Evolutionary conservation across 2,888 invertebrate species (phyloP).

Genomic region (Ischnus inquisitorius): DNA sequence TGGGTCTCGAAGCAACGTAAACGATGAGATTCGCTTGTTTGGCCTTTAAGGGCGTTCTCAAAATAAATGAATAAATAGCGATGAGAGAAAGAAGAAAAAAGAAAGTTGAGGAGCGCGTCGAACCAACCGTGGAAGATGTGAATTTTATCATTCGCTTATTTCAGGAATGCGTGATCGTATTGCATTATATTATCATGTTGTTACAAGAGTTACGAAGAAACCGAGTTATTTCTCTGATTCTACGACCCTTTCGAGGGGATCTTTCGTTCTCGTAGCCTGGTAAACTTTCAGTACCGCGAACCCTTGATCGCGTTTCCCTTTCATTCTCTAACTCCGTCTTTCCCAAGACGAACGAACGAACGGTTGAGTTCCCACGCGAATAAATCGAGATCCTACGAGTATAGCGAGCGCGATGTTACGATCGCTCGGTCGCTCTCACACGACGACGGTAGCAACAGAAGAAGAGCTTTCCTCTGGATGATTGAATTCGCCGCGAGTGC

Average conservation of each 20-base stretch:
- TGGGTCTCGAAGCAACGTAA: not conserved
- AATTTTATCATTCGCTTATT: not conserved
- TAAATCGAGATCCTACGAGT: constrained; percentile 51
- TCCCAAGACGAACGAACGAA: constrained; percentile 33
- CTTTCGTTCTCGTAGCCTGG: constrained; percentile 1
- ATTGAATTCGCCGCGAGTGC: constrained; percentile 68
- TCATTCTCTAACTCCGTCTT: constrained; percentile 1
- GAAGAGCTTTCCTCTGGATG: constrained; percentile 61
- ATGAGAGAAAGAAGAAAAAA: not conserved
- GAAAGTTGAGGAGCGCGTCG: not conserved
- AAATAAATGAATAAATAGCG: not conserved
- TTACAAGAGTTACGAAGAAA: not conserved
- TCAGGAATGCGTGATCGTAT: not conserved
- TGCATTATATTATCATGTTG: constrained; percentile 2
- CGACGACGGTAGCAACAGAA: constrained; percentile 31
- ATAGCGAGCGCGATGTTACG: constrained; percentile 25
- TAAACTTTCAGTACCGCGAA: constrained; percentile 1
- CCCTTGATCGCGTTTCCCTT: constrained; percentile 5
- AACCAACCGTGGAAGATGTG: not conserved
- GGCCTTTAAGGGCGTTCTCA: not conserved
- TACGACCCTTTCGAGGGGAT: not conserved
- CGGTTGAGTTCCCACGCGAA: constrained; percentile 62
- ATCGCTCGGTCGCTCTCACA: constrained; percentile 4
- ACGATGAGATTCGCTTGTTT: not conserved
- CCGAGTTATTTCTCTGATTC: constrained; percentile 8